phyloP scores from a whole-genome alignment of 2,113 vertebrate species.

The Potamarius usumacintae region DNA sequence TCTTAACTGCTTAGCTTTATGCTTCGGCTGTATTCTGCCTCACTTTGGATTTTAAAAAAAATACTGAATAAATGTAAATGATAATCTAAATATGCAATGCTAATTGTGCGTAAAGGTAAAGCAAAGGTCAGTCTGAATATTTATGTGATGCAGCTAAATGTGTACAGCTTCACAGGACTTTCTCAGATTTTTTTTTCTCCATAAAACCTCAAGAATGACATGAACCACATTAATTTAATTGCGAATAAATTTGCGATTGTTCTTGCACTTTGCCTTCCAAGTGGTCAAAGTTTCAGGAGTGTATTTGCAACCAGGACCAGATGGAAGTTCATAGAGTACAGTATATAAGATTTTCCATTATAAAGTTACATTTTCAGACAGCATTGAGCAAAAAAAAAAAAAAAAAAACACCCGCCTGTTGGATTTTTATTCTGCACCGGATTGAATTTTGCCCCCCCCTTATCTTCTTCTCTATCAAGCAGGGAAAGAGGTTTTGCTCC shows the following conservation, averaged over 20 bases:
- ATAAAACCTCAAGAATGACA: neutral
- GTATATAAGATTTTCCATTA: neutral
- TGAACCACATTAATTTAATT: neutral
- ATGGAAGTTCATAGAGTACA: neutral
- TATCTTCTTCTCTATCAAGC: slow-evolving; percentile 31
- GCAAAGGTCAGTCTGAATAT: slow-evolving; percentile 5
- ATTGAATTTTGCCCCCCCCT: slow-evolving; percentile 5
- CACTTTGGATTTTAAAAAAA: neutral
- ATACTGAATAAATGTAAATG: neutral
- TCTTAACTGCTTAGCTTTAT: neutral
- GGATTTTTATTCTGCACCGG: slow-evolving; percentile 3
- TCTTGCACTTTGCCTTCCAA: neutral
- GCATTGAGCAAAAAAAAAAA: neutral
- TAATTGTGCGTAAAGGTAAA: neutral
- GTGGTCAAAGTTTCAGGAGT: neutral
- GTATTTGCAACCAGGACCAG: too few relatives aligned
- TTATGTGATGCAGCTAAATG: neutral
- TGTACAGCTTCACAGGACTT: neutral
- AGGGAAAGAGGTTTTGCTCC: slow-evolving; percentile 30
- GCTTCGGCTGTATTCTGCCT: neutral
- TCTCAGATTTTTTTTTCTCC: neutral
- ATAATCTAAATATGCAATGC: neutral
- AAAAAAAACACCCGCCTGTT: neutral
- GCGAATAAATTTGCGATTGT: neutral
- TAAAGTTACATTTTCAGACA: slow-evolving; percentile 18